These are phyloP conservation scores for Gymnodraco acuticeps DNA, from an alignment of 2,797 vertebrate genomes.

Conservation along the genomic window DNA sequence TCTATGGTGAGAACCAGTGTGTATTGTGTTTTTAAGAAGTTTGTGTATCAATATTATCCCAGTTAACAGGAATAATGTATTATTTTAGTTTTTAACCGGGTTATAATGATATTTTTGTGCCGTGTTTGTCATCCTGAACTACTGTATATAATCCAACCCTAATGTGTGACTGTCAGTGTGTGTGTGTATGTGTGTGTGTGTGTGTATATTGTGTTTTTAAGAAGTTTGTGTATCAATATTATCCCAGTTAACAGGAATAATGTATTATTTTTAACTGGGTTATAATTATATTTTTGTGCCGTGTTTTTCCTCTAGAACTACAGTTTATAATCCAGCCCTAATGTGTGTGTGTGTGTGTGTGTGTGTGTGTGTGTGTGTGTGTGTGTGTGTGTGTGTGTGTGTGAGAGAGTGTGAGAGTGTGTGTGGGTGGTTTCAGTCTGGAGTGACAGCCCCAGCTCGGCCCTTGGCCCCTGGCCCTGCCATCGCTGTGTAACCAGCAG, in stretches of 20 bases:
- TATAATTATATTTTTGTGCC: no score
- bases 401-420: conserved; percentile 46
- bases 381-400: conserved; percentile 31
- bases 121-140: neutral
- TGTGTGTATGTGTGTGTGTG: conserved; percentile 37
- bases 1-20: neutral
- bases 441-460: conserved; percentile 76
- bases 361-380: conserved; percentile 40
- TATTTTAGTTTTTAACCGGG: neutral
- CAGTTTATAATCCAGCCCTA: conserved; percentile 9
- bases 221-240: neutral
- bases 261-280: neutral
- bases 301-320: no score
- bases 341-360: conserved; percentile 25
- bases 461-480: conserved; percentile 73
- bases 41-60: neutral
- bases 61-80: neutral
- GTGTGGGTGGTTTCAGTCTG: conserved; percentile 66
- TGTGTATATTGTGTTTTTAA: neutral
- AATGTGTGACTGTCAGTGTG: conserved; percentile 33
- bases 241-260: neutral
- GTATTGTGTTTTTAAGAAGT: neutral
- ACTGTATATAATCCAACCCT: conserved; percentile 3
- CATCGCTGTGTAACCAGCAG: conserved; percentile 84
- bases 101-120: neutral